Conservation (phyloP, 2,113 vertebrate species). For the Zosterops borbonicus region DNA sequence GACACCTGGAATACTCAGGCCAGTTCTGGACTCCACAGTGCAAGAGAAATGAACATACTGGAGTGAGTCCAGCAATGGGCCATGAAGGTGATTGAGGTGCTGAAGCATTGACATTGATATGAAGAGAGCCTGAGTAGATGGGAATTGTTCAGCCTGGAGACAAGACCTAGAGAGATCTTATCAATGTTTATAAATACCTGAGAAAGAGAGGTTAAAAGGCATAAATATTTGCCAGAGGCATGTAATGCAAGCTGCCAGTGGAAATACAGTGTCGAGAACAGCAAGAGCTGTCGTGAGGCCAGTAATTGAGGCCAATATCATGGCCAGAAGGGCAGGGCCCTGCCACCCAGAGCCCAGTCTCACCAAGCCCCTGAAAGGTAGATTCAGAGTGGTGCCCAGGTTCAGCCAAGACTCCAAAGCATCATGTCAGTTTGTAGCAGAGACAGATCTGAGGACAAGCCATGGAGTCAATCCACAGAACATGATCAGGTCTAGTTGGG, state of each 20-base stretch:
- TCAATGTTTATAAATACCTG: neutral
- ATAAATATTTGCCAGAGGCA: neutral
- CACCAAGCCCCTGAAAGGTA: neutral
- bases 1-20: neutral
- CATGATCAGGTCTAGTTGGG: neutral
- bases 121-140: neutral
- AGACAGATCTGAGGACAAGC: neutral
- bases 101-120: fast-evolving
- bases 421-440: neutral
- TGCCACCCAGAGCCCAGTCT: neutral
- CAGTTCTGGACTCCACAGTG: neutral
- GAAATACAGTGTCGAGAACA: neutral
- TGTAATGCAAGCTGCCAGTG: neutral
- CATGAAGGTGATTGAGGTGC: neutral
- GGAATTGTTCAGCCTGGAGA: neutral
- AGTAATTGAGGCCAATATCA: neutral
- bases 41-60: neutral
- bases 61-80: neutral
- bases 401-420: neutral
- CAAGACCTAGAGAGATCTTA: neutral
- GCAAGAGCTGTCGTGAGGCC: neutral
- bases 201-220: neutral
- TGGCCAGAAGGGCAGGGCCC: neutral
- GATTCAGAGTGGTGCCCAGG: neutral
- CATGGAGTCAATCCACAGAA: neutral